Evolutionary conservation across 2,888 invertebrate genomes (phyloP).

Genomic region (Digitonthophagus gazella): DNA sequence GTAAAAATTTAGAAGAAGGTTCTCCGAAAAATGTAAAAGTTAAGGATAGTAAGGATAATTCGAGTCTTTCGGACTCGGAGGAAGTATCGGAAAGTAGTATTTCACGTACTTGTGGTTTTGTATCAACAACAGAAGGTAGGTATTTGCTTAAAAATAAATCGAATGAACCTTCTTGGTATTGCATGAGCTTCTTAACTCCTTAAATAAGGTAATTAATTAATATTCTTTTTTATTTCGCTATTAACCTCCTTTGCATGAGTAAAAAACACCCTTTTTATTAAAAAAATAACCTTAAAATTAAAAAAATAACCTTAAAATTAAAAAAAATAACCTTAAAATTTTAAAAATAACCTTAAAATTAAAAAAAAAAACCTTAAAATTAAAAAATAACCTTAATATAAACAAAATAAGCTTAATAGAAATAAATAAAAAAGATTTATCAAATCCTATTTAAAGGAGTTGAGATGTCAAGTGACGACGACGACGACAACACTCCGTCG

Average conservation of each 20-base stretch:
- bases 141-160: not conserved
- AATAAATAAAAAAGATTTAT: not conserved
- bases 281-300: not conserved
- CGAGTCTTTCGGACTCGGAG: conserved; percentile 66
- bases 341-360: not conserved
- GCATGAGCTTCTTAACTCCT: not conserved
- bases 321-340: not conserved
- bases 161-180: not conserved
- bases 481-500: conserved; percentile 41
- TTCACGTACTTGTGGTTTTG: conserved; percentile 47
- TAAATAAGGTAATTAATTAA: not conserved
- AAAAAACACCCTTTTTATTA: not conserved
- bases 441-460: conserved; percentile 41
- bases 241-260: not conserved
- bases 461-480: conserved; percentile 53
- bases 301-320: not conserved
- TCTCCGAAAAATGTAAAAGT: conserved; percentile 47
- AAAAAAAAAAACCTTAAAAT: not conserved
- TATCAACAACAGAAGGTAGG: conserved; percentile 49
- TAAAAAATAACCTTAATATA: conserved; percentile 1
- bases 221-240: not conserved
- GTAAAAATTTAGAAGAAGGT: conserved; percentile 41
- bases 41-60: conserved; percentile 57
- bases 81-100: conserved; percentile 53
- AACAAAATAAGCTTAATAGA: not conserved